Evolutionary conservation across 2,113 vertebrate species (phyloP).

Genomic region (Patagioenas fasciata): DNA sequence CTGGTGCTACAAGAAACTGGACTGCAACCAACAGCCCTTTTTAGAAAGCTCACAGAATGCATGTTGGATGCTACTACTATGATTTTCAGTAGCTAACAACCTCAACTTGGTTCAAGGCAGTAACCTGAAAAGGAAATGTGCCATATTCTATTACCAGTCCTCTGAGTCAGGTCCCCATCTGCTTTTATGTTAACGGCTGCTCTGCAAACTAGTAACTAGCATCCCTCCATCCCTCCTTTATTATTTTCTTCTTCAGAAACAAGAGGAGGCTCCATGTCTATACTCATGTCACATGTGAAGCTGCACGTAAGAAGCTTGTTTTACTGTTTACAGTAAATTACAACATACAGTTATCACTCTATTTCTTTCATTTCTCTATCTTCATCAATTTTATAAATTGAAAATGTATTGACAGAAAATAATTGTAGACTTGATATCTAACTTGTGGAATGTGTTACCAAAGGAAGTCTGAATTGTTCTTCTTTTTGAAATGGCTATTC

Average conservation of each 20-base stretch:
- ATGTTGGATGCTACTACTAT: fast-evolving
- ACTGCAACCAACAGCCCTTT: not conserved
- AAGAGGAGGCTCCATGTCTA: not conserved
- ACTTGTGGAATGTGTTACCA: not conserved
- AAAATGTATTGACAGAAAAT: not conserved
- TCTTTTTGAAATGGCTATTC: not conserved
- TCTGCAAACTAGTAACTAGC: not conserved
- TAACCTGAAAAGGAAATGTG: not conserved
- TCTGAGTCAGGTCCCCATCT: not conserved
- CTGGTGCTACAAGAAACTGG: not conserved
- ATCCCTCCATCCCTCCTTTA: not conserved
- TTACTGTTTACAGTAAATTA: constrained; percentile 9
- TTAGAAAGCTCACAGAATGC: not conserved
- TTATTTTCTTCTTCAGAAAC: not conserved
- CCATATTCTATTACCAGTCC: not conserved
- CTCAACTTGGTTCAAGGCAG: not conserved
- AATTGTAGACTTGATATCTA: not conserved
- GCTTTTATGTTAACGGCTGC: not conserved
- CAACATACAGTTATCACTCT: not conserved
- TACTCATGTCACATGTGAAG: not conserved
- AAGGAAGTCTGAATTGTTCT: not conserved
- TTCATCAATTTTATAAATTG: constrained; percentile 10
- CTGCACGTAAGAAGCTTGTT: not conserved
- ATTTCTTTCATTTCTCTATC: not conserved
- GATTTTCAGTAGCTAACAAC: not conserved